These are phyloP conservation scores for Picus viridis DNA, from an alignment of 2,797 vertebrate genomes.

Conservation along the genomic window DNA sequence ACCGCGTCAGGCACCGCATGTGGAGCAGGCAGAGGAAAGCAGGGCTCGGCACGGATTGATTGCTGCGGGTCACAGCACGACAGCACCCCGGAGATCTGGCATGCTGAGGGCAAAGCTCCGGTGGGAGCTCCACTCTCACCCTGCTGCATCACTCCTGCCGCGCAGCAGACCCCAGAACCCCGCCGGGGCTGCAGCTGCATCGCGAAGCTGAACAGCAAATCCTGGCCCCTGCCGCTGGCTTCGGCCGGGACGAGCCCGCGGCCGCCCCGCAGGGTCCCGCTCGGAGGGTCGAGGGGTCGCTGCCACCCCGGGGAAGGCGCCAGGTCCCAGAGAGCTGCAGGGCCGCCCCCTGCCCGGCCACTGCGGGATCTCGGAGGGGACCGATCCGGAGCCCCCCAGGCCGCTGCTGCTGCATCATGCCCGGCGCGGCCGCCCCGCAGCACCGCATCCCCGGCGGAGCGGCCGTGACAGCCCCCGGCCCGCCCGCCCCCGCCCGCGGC, in stretches of 20 bases:
- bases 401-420: slow-evolving; percentile 7
- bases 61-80: neutral
- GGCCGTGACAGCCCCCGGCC: neutral
- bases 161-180: neutral
- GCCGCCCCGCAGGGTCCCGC: too few species aligned
- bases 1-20: fast-evolving
- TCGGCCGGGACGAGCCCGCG: neutral
- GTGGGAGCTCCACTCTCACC: fast-evolving
- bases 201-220: neutral
- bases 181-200: neutral
- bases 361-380: neutral
- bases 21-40: neutral
- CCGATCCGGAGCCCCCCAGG: neutral
- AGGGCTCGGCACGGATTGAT: neutral
- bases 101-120: neutral
- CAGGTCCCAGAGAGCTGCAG: neutral
- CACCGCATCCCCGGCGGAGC: neutral
- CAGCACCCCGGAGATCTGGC: neutral
- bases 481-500: neutral
- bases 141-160: fast-evolving
- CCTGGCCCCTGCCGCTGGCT: neutral
- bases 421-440: neutral
- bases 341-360: neutral
- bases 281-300: neutral
- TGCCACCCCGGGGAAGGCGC: too few species aligned